These are phyloP conservation scores for Cephus sareptanus DNA, from an alignment of 2,888 invertebrate genomes.

Conservation along the genomic window DNA sequence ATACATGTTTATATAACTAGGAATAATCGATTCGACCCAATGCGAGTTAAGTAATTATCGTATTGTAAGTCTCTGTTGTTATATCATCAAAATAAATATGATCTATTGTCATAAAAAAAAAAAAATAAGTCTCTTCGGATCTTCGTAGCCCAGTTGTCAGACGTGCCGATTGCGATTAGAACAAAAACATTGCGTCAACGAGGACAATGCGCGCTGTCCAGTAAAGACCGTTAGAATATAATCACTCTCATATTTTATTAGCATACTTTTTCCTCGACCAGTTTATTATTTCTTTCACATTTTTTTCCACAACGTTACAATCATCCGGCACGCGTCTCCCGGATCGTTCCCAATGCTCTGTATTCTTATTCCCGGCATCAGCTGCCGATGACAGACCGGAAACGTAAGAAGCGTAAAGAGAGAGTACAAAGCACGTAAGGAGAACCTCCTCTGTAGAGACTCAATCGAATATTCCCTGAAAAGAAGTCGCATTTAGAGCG, in stretches of 20 bases:
- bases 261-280: background rate
- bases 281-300: background rate
- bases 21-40: slow-evolving; percentile 30
- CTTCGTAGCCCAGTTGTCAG: background rate
- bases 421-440: background rate
- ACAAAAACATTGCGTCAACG: no score
- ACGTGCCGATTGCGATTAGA: background rate
- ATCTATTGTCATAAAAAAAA: slow-evolving; percentile 43
- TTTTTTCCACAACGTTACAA: background rate
- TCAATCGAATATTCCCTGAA: background rate
- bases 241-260: background rate
- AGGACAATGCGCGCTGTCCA: background rate
- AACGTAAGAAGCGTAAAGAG: background rate
- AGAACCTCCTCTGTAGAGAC: background rate
- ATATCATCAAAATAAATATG: slow-evolving; percentile 39
- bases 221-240: background rate
- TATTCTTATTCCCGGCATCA: background rate
- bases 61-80: slow-evolving; percentile 52
- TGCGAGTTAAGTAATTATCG: slow-evolving; percentile 41
- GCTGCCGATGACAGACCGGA: background rate
- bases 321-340: background rate
- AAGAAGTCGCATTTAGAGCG: background rate
- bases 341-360: background rate
- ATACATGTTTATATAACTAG: slow-evolving; percentile 15
- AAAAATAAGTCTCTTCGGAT: background rate